These are phyloP conservation scores for Carettochelys insculpta DNA, from an alignment of 2,113 vertebrate genomes.

Conservation along the genomic window DNA sequence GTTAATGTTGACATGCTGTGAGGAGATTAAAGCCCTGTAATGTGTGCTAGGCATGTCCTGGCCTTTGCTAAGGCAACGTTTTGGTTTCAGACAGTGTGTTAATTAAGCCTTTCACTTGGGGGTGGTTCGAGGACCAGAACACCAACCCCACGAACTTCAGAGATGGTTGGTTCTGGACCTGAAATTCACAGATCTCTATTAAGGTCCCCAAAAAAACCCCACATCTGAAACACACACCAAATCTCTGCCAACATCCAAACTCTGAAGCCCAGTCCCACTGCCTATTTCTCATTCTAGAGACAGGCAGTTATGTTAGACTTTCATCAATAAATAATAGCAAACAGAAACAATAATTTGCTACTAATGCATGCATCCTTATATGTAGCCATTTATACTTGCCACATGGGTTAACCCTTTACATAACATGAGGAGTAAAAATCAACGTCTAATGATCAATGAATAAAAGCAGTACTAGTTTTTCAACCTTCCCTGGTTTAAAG, in stretches of 20 bases:
- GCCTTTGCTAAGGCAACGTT: neutral
- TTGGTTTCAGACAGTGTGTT: neutral
- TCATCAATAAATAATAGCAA: too few relatives aligned
- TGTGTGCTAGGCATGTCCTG: accelerated
- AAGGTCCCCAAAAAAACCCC: neutral
- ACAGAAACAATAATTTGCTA: too few relatives aligned
- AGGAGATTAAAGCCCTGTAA: neutral
- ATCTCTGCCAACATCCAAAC: neutral
- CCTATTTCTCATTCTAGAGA: neutral
- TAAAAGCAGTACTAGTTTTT: too few relatives aligned
- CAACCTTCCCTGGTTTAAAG: too few relatives aligned
- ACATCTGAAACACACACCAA: neutral
- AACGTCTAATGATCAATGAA: too few relatives aligned
- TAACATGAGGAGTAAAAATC: too few relatives aligned
- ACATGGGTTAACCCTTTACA: too few relatives aligned
- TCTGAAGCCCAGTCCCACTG: neutral
- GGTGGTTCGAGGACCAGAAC: accelerated
- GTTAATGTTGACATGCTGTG: accelerated
- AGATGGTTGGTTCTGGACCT: neutral
- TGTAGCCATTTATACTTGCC: too few relatives aligned
- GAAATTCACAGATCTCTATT: neutral
- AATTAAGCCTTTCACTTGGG: neutral
- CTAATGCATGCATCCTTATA: too few relatives aligned
- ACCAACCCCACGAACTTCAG: neutral
- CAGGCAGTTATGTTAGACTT: neutral